Conservation (phyloP, 2,888 invertebrate genomes). For the Caenorhabditis doughertyi region DNA sequence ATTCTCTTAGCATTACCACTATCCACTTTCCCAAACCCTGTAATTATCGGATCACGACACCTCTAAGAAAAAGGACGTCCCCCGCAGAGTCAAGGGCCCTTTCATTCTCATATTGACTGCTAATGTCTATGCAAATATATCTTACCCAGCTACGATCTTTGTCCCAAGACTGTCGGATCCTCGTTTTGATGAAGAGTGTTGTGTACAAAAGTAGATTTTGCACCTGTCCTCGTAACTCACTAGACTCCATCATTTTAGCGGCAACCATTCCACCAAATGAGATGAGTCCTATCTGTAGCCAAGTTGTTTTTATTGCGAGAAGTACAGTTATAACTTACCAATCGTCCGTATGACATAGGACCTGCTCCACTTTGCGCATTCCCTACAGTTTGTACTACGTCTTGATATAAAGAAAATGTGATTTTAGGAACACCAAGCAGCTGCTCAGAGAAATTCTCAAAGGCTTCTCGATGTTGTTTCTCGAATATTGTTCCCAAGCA, state of each 20-base stretch:
- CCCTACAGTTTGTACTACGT: slow-evolving; percentile 61
- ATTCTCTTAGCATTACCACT: slow-evolving; percentile 6
- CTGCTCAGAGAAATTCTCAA: slow-evolving; percentile 52
- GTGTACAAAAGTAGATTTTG: slow-evolving; percentile 67
- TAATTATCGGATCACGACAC: slow-evolving; percentile 63
- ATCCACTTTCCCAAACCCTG: slow-evolving; percentile 39
- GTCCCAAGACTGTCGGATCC: slow-evolving; percentile 69
- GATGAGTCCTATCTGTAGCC: slow-evolving; percentile 68
- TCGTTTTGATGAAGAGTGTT: slow-evolving; percentile 66
- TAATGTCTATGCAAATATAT: slow-evolving; percentile 58
- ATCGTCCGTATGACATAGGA: slow-evolving; percentile 68
- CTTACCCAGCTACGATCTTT: slow-evolving; percentile 70
- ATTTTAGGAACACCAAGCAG: slow-evolving; percentile 57
- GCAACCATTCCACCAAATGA: slow-evolving; percentile 70
- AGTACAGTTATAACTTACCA: slow-evolving; percentile 67
- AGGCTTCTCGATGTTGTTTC: slow-evolving; percentile 28
- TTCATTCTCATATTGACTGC: slow-evolving; percentile 32
- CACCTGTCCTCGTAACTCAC: slow-evolving; percentile 58
- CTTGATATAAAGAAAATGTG: slow-evolving; percentile 65
- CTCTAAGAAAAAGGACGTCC: not conserved
- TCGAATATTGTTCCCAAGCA: slow-evolving; percentile 65
- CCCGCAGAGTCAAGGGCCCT: slow-evolving; percentile 50
- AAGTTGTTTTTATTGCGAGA: too few relatives aligned
- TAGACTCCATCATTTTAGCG: slow-evolving; percentile 42
- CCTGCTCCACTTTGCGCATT: slow-evolving; percentile 27